Base-by-base conservation (phyloP, 92 coral and sea anemone species). In the Epizoanthus stellaris region DNA sequence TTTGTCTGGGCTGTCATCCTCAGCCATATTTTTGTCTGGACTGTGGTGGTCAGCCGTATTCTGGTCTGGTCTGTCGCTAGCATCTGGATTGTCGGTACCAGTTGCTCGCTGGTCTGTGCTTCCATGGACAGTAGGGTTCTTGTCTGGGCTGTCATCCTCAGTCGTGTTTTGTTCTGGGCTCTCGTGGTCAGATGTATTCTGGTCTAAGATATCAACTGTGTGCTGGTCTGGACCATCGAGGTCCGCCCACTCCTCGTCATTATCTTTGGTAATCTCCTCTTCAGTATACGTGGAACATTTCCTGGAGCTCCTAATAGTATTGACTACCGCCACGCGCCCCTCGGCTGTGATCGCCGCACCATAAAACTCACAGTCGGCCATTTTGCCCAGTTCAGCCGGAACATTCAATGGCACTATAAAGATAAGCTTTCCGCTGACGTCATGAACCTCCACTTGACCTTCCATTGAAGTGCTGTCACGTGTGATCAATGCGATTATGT, bases 281-380 rank as follows among this genome's bases (percentile, higher is more conserved):
- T 77, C 58, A 40, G 19, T 62, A 0, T 62, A 70, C n/a, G 12
- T 45, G 6, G 12, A 7, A 8, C 16, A 3, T 12, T 53, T 16
- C 3, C 39, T 79, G 19, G 71, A 20, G 16, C 66, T 56, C 42
- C 30, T 20, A 3, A 39, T 79, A 3, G 56, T 79, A 40, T 67
- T 64, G 53, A 79, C 36, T 15, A 79, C 70, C 34, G 83, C 73
- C 58, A 79, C 83, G 47, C 83, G 72, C 21, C 83, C 83, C n/a
- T 79, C 83, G 3, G 83, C 64, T 13, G 83, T 79, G 25, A 79
- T 43, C 20, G 83, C 60, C 6, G 83, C 83, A 13, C 83, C 83
- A 70, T 40, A 42, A 43, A 62, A 79, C 70, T 62, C 59, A 15
- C 70, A 79, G 36, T 79, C 70, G 3, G 59, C 17, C 83, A 20